Conservation (phyloP, 2,888 invertebrate species). For the Ypsolopha scabrella region DNA sequence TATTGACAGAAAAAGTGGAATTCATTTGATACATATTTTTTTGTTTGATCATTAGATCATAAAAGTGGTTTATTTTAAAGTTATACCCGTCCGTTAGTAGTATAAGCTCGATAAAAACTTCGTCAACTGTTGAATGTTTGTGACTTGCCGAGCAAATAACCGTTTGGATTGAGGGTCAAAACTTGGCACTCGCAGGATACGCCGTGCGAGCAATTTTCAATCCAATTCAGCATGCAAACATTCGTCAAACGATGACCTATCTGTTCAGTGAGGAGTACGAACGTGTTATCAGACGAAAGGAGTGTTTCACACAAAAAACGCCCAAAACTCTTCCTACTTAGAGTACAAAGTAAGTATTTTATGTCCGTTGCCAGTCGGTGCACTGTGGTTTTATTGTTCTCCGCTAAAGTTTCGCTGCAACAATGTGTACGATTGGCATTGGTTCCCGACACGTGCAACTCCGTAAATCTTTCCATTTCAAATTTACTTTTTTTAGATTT, state of each 20-base stretch:
- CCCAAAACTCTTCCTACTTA: constrained; percentile 4
- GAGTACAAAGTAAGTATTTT: constrained; percentile 12
- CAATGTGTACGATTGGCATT: constrained; percentile 27
- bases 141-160: too few relatives aligned
- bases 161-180: too few relatives aligned
- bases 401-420: constrained; percentile 16
- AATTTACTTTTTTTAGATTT: constrained; percentile 4
- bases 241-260: background rate
- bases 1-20: too few relatives aligned
- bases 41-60: too few relatives aligned
- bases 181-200: too few relatives aligned
- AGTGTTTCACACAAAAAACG: background rate
- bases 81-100: too few relatives aligned
- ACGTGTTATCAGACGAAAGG: background rate
- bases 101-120: too few relatives aligned
- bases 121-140: too few relatives aligned
- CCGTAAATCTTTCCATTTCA: constrained; percentile 12
- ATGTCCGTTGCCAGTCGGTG: constrained; percentile 7
- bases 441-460: constrained; percentile 8
- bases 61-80: too few relatives aligned
- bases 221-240: constrained; percentile 6
- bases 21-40: too few relatives aligned
- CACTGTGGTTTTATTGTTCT: constrained; percentile 14
- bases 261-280: background rate
- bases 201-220: background rate